Percentiles rank a stretch among this genome's conserved stretches.
Evolutionary conservation across 2,888 invertebrate genomes (phyloP).

Genomic region (Watsonalla binaria): DNA sequence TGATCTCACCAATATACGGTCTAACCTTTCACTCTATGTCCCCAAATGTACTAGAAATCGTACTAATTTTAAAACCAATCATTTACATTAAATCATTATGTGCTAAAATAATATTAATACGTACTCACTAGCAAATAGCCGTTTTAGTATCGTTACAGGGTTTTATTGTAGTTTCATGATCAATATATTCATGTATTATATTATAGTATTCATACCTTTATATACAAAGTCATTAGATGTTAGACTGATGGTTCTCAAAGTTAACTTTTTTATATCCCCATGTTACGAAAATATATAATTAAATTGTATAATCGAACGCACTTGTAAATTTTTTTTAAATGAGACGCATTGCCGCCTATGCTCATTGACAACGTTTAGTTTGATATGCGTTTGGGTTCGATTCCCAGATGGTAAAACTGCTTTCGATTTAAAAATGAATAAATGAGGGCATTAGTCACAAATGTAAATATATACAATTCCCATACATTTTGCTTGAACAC

Average conservation of each 20-base stretch:
- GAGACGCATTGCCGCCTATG: too few species aligned
- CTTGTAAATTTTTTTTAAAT: too few species aligned
- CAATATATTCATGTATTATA: neutral
- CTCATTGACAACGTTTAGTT: too few species aligned
- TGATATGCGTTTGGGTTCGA: too few species aligned
- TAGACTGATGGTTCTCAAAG: constrained; percentile 1
- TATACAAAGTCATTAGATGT: neutral
- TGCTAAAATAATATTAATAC: constrained; percentile 31
- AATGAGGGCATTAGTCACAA: too few species aligned
- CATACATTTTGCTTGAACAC: too few species aligned
- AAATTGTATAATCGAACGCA: too few species aligned
- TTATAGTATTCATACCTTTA: neutral
- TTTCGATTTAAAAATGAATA: too few species aligned
- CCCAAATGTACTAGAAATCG: constrained; percentile 9
- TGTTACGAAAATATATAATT: neutral
- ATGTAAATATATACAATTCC: too few species aligned
- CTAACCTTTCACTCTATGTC: constrained; percentile 26
- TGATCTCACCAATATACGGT: constrained; percentile 49
- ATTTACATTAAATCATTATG: constrained; percentile 21
- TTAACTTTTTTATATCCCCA: neutral
- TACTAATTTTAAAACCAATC: constrained; percentile 33
- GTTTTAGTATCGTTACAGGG: constrained; percentile 10
- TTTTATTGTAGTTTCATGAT: neutral
- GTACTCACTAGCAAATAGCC: constrained; percentile 43
- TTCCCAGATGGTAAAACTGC: too few species aligned